Base-by-base conservation (phyloP, 1,140 invertebrate genomes). In the Bombus cullumanus region DNA sequence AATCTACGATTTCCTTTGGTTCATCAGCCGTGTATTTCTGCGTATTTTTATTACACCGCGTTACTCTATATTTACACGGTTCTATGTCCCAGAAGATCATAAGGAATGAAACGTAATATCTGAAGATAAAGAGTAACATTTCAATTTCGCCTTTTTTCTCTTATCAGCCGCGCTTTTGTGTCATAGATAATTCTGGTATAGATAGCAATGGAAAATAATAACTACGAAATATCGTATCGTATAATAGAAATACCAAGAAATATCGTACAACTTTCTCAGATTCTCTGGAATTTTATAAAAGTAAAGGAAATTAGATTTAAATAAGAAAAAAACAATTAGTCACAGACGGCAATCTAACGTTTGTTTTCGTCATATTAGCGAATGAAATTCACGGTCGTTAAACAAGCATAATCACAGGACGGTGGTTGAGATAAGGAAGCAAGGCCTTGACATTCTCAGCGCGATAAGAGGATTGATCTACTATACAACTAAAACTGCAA, bases 401-500 rank as follows among this genome's bases (percentile, higher is more conserved):
- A 59, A 69, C 47, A 37, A 77, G 28, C 3, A 59, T 57, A 59
- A 71, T 37, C 43, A 37, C 28, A 47, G 34, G 69, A 81, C 72
- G 76, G 39, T 57, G 3, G 34, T 72, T 9, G 57, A 66, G 88
- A 90, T 90, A 88, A 88, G 28, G n/a, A 34, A 71, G 43, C 28
- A 1, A 66, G 81, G 62, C 90, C 89, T 91, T 89, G 89, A 89
- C 89, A 90, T 91, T 91, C 76, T 77, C 64, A 37, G n/a, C n/a
- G 53, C 88, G 84, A 89, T 89, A 89, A 89, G 64, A 62, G 75
- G 34, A 34, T 68, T 59, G 64, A 82, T 82, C 88, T 71, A 86
- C 88, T 47, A 77, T n/a, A 59, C 68, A 18, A 47, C 18, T 57
- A 18, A 62, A 77, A 62, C 34, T n/a, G 43, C 41, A 39, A 8